These are phyloP conservation scores for Agonum fuliginosum DNA, from an alignment of 2,888 invertebrate species.

Conservation along the genomic window DNA sequence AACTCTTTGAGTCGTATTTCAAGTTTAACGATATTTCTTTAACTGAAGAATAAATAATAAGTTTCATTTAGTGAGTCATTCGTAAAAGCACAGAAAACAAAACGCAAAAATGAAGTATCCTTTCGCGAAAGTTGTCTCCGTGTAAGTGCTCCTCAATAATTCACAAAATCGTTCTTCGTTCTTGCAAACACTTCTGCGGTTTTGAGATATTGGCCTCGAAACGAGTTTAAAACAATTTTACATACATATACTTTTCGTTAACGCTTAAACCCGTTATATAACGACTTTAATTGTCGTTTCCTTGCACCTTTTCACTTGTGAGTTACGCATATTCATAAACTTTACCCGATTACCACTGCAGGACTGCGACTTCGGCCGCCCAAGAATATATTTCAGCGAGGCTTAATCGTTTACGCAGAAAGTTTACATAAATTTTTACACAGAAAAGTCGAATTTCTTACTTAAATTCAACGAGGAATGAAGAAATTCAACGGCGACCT, in stretches of 20 bases:
- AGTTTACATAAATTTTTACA: conserved; percentile 35
- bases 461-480: not conserved
- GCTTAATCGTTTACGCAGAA: conserved; percentile 21
- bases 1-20: not conserved
- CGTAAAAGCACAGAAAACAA: conserved; percentile 32
- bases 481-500: too few species aligned
- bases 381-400: conserved; percentile 3
- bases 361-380: not conserved
- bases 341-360: conserved; percentile 1
- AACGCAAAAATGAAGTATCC: conserved; percentile 34
- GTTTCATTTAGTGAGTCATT: conserved; percentile 18
- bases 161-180: conserved; percentile 26
- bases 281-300: conserved; percentile 55
- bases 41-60: conserved; percentile 31
- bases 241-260: conserved; percentile 43
- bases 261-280: conserved; percentile 56
- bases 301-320: conserved; percentile 52
- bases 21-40: conserved; percentile 24
- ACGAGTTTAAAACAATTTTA: conserved; percentile 52
- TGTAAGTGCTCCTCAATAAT: conserved; percentile 5
- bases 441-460: not conserved
- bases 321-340: conserved; percentile 40
- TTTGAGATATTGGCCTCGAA: conserved; percentile 51
- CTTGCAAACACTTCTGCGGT: conserved; percentile 11
- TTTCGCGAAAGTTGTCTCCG: conserved; percentile 38